Evolutionary conservation across 2,888 invertebrate genomes (phyloP), one percentile per base, ranked within the genome.

Genomic region (Philereme vetulata): DNA sequence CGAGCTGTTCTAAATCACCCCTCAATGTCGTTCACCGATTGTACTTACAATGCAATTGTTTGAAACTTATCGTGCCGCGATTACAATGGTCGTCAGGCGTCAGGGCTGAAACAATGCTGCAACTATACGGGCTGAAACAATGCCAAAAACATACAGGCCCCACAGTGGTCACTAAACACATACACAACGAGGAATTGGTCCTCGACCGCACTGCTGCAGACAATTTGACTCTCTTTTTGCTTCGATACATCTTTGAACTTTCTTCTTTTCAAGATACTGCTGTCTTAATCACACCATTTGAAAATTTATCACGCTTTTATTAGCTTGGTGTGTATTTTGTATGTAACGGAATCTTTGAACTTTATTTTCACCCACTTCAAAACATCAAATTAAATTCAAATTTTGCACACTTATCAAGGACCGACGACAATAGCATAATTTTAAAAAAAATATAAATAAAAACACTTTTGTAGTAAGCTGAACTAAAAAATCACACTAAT

Each of bases 71-170:
- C 47, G 10, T 47, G 47, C 35, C 35, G 7, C 47, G 10, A 35
- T 38, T 38, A 6, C 38, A 38, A 6, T 6, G 1, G 38, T 38
- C 38, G 38, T 38, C 38, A 38, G 38, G 35, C 35, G 35, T 6
- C 35, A 35, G 3, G 5, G 35, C 7, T 38, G 49, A 49, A 49
- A 38, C 38, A 38, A 49, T 49, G 49, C 49, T 38, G 21, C 21
- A 35, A n/a, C 3, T 35, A 21, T 21, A 21, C 21, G 21, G 38
- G 38, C 38, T 49, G 49, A 49, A 38, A 38, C 38, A 38, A 49
- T 49, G 49, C 49, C 49, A 38, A 38, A 35, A 10, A 9, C 7
- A 21, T 21, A 21, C 21, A 21, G 38, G 38, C 38, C 38, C 38
- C 10, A 35, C 47, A 35, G 47, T 35, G 38, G 38, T 38, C 50